Percentiles rank a stretch among this genome's conserved stretches.
Conservation (phyloP, 1,140 invertebrate species). For the Nasonia giraulti region DNA sequence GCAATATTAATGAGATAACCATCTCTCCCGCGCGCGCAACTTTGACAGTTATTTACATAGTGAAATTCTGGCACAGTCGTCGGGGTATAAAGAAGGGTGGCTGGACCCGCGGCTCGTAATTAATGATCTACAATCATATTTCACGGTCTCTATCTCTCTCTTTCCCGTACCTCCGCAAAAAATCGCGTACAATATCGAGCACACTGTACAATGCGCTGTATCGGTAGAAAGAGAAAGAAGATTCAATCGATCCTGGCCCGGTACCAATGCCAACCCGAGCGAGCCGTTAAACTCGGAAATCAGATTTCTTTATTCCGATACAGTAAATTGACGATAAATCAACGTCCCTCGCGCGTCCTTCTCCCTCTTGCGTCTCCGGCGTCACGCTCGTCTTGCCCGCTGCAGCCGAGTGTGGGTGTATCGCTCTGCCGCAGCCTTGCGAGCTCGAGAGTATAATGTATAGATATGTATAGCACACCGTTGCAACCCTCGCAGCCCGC, state of each 20-base stretch:
- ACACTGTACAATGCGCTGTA: neutral
- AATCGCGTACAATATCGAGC: slow-evolving; percentile 13
- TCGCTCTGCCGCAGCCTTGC: neutral
- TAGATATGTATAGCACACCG: neutral
- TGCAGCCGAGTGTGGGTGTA: slow-evolving; percentile 12
- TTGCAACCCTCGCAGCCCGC: slow-evolving; percentile 3
- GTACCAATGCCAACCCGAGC: slow-evolving; percentile 34
- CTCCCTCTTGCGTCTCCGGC: neutral
- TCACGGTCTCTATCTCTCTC: neutral
- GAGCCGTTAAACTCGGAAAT: slow-evolving; percentile 49
- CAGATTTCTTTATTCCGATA: slow-evolving; percentile 52
- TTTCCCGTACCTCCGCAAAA: neutral
- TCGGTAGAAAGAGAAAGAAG: neutral
- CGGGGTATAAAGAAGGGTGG: neutral
- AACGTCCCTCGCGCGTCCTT: slow-evolving; percentile 27
- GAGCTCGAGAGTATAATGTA: no score
- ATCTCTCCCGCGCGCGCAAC: slow-evolving; percentile 4
- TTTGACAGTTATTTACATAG: slow-evolving; percentile 42
- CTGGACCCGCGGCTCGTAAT: neutral
- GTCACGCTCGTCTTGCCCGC: slow-evolving; percentile 4
- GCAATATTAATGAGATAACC: slow-evolving; percentile 39
- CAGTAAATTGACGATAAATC: slow-evolving; percentile 53
- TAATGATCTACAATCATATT: slow-evolving; percentile 42
- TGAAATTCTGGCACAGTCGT: neutral
- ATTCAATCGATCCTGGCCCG: slow-evolving; percentile 43